These are phyloP conservation scores for Cryptoprocta ferox DNA, from an alignment of 2,797 vertebrate species.

Conservation along the genomic window DNA sequence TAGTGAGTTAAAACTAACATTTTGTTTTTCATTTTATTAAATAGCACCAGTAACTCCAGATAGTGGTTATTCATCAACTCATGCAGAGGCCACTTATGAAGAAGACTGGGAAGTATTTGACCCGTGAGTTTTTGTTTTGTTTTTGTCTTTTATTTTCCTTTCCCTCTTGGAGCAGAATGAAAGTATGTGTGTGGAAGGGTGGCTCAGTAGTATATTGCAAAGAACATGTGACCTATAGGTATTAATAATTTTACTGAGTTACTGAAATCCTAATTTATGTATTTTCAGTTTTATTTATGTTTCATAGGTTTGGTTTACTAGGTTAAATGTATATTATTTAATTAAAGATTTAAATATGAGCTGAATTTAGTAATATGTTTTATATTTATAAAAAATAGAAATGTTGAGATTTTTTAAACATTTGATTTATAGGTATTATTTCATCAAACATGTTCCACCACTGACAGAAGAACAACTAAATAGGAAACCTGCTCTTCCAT, in stretches of 20 bases:
- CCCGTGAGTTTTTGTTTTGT: constrained; percentile 91
- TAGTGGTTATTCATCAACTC: constrained; percentile 94
- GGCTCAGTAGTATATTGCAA: not conserved
- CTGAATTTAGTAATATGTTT: constrained; percentile 48
- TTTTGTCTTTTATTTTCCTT: not conserved
- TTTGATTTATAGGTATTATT: constrained; percentile 93
- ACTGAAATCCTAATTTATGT: not conserved
- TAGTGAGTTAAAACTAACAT: constrained; percentile 44
- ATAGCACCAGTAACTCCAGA: constrained; percentile 94
- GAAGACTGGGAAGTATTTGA: constrained; percentile 99
- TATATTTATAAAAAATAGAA: constrained; percentile 33
- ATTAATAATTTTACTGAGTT: constrained; percentile 20
- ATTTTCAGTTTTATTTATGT: constrained; percentile 49
- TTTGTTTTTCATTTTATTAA: constrained; percentile 78
- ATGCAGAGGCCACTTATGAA: constrained; percentile 96
- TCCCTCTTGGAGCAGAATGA: not conserved
- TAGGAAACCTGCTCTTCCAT: constrained; percentile 96
- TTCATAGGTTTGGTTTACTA: constrained; percentile 52
- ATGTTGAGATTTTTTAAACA: constrained; percentile 67
- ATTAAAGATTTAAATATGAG: constrained; percentile 30
- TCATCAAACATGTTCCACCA: constrained; percentile 99
- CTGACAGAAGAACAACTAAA: constrained; percentile 99
- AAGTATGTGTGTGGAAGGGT: not conserved
- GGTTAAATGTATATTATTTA: constrained; percentile 7
- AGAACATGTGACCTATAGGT: constrained; percentile 92